Conservation (phyloP, 2,888 invertebrate species). For the Netelia melanura region DNA sequence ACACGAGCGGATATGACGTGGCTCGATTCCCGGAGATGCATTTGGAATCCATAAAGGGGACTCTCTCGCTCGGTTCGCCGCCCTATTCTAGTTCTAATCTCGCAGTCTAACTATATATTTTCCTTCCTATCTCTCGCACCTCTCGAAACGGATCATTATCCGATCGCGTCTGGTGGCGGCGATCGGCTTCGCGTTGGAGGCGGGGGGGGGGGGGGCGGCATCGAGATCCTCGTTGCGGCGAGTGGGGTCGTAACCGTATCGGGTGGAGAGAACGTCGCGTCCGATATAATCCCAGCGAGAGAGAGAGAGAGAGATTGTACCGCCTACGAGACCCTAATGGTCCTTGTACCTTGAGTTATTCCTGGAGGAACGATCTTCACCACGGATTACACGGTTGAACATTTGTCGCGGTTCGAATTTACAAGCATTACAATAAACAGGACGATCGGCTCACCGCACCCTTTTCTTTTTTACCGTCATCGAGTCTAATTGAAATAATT, state of each 20-base stretch:
- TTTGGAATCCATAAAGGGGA: slow-evolving; percentile 75
- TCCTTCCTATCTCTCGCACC: slow-evolving; percentile 21
- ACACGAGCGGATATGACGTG: slow-evolving; percentile 75
- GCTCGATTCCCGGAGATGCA: slow-evolving; percentile 74
- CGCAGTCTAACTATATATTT: slow-evolving; percentile 14
- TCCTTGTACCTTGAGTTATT: neutral
- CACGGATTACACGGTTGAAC: neutral
- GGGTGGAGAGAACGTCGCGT: neutral
- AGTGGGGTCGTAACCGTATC: neutral
- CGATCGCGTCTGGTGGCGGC: slow-evolving; percentile 16
- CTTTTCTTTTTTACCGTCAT: neutral
- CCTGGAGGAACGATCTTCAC: neutral
- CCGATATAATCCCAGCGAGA: slow-evolving; percentile 4
- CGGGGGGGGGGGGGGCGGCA: neutral
- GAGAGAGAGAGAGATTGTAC: neutral
- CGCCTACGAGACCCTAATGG: slow-evolving; percentile 4
- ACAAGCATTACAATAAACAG: neutral
- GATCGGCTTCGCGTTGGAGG: neutral
- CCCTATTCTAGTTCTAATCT: slow-evolving; percentile 52
- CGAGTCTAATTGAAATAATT: neutral
- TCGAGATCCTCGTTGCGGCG: slow-evolving; percentile 14
- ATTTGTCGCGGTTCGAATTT: neutral
- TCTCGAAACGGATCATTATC: slow-evolving; percentile 35
- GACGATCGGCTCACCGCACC: neutral
- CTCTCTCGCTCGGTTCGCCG: slow-evolving; percentile 4